These are phyloP conservation scores for Cephus pygmeus DNA, from an alignment of 2,888 invertebrate genomes.

Conservation along the genomic window DNA sequence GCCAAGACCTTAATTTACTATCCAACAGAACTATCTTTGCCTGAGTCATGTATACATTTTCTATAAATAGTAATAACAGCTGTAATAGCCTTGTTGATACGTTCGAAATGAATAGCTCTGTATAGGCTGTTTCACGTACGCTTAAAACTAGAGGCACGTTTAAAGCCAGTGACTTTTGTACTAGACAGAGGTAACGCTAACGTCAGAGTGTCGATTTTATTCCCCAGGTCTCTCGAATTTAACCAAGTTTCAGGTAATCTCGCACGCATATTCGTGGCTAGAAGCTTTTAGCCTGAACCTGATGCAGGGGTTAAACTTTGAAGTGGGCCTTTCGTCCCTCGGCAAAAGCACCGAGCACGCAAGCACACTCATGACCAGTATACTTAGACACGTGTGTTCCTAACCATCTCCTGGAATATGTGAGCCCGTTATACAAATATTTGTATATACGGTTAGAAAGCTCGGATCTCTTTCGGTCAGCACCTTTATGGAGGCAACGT, in stretches of 20 bases:
- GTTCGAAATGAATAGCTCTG: neutral
- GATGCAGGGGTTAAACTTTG: slow-evolving; percentile 24
- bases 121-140: neutral
- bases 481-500: slow-evolving; percentile 14
- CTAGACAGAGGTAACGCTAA: neutral
- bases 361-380: slow-evolving; percentile 27
- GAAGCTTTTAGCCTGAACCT: slow-evolving; percentile 21
- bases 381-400: neutral
- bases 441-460: neutral
- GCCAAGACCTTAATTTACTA: neutral
- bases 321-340: slow-evolving; percentile 15
- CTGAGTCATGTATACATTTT: neutral
- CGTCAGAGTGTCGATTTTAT: neutral
- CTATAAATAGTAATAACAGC: neutral
- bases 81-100: neutral
- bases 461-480: slow-evolving; percentile 16
- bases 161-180: neutral
- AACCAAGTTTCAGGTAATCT: neutral
- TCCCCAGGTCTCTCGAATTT: neutral
- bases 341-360: slow-evolving; percentile 11
- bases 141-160: neutral
- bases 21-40: neutral
- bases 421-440: neutral
- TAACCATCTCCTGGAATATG: neutral
- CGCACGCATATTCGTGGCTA: slow-evolving; percentile 13